Base-by-base conservation (phyloP, 1,140 invertebrate species). In the Scaptomyza hsui region DNA sequence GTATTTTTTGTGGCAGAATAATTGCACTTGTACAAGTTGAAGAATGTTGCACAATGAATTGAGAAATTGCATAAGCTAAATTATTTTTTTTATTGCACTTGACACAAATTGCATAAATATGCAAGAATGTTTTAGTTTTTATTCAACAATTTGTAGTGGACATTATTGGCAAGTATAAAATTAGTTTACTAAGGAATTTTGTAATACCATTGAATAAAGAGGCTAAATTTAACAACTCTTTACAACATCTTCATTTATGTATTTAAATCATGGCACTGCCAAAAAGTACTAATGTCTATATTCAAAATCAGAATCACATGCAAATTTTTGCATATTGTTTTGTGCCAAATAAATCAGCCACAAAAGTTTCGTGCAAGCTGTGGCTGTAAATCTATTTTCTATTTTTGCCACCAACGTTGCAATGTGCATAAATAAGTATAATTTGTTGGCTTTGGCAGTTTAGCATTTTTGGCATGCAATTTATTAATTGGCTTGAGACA, bases 401-500 rank as follows among this genome's bases (percentile, higher is more conserved):
- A n/a, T 26, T 61, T 61, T 32, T 39, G 16, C 64, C 5, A 32
- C 21, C 57, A 39, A 53, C 19, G 32, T n/a, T n/a, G 24, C 24
- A 47, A 19, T 21, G 32, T 49, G 42, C 59, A 62, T 18, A 18
- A 47, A 65, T 59, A 18, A 47, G 59, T 59, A 71, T 65, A 52
- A 65, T 65, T 65, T 52, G 62, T 59, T 44, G 19, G 48, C 19
- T 19, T 37, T 37, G 15, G 15, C 37, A 41, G 19, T 15, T 51
- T 18, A 35, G 61, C 26, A 59, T 41, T 68, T 67, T 42, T 67
- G 47, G 47, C 29, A 51, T 32, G 56, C 47, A 60, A 68, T 72
- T 61, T 67, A 72, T 72, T 72, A 68, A 72, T 72, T 72, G 70
- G 63, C 24, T 49, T 41, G 19, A 13, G 47, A 24, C 7, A 19